Conservation (phyloP, 2,888 invertebrate species). For the Eupeodes luniger region DNA sequence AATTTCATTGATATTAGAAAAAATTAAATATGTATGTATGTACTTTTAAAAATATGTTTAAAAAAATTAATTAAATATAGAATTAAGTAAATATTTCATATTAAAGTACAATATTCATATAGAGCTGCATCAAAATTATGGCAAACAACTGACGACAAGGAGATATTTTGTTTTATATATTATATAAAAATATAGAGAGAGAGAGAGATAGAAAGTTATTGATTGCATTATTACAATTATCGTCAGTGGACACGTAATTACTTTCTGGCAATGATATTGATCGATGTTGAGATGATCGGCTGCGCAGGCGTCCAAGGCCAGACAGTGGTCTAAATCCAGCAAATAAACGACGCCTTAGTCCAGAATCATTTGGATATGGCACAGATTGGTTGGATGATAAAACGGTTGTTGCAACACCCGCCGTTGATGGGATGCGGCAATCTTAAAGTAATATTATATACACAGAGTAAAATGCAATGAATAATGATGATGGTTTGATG, state of each 20-base stretch:
- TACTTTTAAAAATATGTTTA: constrained; percentile 28
- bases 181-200: constrained; percentile 44
- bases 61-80: constrained; percentile 6
- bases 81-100: constrained; percentile 78
- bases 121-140: constrained; percentile 79
- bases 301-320: constrained; percentile 87
- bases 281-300: constrained; percentile 90
- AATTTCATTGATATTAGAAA: not conserved
- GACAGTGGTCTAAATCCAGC: constrained; percentile 93
- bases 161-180: constrained; percentile 55
- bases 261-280: constrained; percentile 95
- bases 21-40: constrained; percentile 18
- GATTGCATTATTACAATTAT: constrained; percentile 77
- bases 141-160: constrained; percentile 74
- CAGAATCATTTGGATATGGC: constrained; percentile 84
- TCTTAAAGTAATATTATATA: constrained; percentile 77
- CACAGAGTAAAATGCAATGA: constrained; percentile 57
- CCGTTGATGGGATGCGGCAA: constrained; percentile 78
- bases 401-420: constrained; percentile 56
- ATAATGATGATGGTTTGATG: constrained; percentile 25
- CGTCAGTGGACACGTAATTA: constrained; percentile 84
- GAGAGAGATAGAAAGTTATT: constrained; percentile 77
- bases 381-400: constrained; percentile 59
- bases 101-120: constrained; percentile 78
- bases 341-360: constrained; percentile 90